These are phyloP conservation scores for Montipora cactus DNA, from an alignment of 64 coral and sea anemone species.

Conservation along the genomic window DNA sequence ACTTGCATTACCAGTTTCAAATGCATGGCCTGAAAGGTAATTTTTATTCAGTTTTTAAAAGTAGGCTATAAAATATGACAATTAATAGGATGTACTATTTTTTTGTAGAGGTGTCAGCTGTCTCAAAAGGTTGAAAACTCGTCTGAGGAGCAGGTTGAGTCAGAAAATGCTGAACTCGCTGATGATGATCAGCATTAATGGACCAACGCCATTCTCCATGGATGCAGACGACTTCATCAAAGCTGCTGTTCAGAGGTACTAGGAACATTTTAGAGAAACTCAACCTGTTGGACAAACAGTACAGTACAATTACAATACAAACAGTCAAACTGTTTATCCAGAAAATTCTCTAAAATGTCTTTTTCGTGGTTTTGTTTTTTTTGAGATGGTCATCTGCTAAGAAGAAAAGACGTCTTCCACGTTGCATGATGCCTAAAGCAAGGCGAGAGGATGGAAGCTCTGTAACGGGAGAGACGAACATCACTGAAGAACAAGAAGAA, in stretches of 20 bases:
- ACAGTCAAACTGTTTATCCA: neutral
- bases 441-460: no score
- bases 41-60: neutral
- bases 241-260: slow-evolving; percentile 18
- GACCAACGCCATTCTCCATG: slow-evolving; percentile 6
- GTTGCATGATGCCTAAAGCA: neutral
- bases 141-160: neutral
- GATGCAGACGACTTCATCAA: neutral
- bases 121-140: slow-evolving; percentile 28
- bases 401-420: neutral
- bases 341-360: neutral
- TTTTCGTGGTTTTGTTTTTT: neutral
- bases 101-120: slow-evolving; percentile 22
- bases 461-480: no score
- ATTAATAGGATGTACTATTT: neutral
- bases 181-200: slow-evolving; percentile 14
- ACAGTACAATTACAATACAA: neutral
- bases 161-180: slow-evolving; percentile 26
- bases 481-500: no score
- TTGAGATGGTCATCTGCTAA: neutral
- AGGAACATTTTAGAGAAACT: neutral
- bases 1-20: slow-evolving; percentile 13
- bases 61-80: neutral
- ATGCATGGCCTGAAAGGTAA: slow-evolving; percentile 34
- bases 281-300: neutral